Conservation (phyloP, 2,888 invertebrate species). For the Notocelia uddmanniana region DNA sequence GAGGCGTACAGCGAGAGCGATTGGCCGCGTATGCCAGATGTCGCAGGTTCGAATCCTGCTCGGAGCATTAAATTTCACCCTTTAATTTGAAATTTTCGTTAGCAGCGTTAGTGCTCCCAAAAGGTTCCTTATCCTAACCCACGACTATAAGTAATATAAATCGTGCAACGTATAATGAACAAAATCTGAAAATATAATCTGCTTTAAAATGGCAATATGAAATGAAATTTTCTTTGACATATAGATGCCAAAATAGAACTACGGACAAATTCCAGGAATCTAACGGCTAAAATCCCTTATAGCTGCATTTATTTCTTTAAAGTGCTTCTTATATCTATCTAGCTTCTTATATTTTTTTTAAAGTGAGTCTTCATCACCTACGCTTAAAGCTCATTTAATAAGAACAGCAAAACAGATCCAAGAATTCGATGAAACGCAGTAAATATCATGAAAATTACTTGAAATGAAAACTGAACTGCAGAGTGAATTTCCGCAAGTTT, state of each 20-base stretch:
- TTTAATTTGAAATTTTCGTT: too few species aligned
- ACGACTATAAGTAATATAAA: too few species aligned
- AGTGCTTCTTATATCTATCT: neutral
- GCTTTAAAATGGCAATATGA: too few species aligned
- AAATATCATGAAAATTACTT: neutral
- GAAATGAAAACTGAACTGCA: constrained; percentile 3
- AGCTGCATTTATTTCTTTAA: neutral
- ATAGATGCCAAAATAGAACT: neutral
- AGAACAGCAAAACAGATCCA: neutral
- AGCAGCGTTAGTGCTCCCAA: too few species aligned
- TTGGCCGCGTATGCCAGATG: too few species aligned
- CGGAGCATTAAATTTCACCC: too few species aligned
- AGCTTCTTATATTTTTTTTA: neutral
- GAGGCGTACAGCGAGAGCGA: too few species aligned
- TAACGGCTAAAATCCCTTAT: neutral
- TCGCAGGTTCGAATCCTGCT: too few species aligned
- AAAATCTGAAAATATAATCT: too few species aligned
- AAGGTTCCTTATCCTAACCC: too few species aligned
- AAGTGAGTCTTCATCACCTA: neutral
- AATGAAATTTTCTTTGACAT: too few species aligned
- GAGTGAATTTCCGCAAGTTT: neutral
- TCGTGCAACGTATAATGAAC: too few species aligned
- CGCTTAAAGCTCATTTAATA: neutral
- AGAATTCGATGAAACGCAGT: neutral
- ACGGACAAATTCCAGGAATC: neutral